Evolutionary conservation across 2,888 invertebrate genomes (phyloP).

Genomic region (Lasioglossum marginatum): DNA sequence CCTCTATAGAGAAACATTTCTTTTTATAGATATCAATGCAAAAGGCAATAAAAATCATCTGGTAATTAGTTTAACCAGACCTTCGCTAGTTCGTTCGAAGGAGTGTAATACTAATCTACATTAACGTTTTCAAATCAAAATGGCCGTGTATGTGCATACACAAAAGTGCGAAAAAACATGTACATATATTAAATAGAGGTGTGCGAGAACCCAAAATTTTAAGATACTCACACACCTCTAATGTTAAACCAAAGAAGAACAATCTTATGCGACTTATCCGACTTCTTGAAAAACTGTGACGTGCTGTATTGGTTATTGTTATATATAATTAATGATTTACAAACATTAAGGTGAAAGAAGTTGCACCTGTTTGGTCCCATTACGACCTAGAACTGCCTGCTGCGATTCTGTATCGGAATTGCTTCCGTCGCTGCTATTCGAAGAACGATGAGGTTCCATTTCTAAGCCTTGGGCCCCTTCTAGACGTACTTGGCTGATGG

Average conservation of each 20-base stretch:
- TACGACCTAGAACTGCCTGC: constrained; percentile 70
- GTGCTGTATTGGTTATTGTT: background rate
- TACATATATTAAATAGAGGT: background rate
- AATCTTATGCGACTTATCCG: background rate
- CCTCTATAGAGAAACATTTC: constrained; percentile 70
- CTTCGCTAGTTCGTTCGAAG: constrained; percentile 35
- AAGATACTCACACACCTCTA: background rate
- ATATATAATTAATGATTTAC: constrained; percentile 1
- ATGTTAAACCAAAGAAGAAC: background rate
- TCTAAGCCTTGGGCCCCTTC: constrained; percentile 75
- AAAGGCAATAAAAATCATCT: background rate
- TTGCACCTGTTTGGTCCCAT: constrained; percentile 75
- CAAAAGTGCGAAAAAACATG: constrained; percentile 21
- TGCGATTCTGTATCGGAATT: constrained; percentile 82
- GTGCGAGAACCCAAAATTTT: no score
- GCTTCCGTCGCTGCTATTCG: constrained; percentile 80
- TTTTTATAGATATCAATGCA: constrained; percentile 24
- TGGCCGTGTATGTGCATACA: constrained; percentile 24
- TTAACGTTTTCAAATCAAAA: constrained; percentile 2
- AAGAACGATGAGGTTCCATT: constrained; percentile 74
- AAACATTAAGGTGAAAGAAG: constrained; percentile 24
- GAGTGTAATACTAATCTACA: constrained; percentile 44
- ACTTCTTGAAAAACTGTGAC: constrained; percentile 10
- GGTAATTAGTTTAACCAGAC: background rate
- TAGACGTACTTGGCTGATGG: constrained; percentile 66